phyloP scores from a whole-genome alignment of 1,140 invertebrate genomes.

The Eubasilissa regina region DNA sequence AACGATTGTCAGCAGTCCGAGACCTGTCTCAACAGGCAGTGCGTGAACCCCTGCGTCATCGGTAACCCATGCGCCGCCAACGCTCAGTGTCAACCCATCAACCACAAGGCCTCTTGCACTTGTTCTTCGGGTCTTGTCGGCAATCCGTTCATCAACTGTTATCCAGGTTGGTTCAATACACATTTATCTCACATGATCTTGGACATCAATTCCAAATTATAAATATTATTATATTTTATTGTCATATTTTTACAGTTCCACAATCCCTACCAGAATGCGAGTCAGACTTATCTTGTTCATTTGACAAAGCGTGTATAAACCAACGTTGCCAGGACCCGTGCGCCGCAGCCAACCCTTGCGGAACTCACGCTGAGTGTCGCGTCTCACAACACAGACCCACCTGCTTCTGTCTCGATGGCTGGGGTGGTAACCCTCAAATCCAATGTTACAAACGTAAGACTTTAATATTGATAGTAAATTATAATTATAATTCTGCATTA shows the following conservation, averaged over 20 bases:
- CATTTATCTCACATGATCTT: background rate
- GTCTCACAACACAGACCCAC: conserved; percentile 82
- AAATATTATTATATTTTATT: conserved; percentile 1
- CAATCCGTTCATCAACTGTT: conserved; percentile 87
- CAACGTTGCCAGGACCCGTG: conserved; percentile 87
- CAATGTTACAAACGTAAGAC: conserved; percentile 89
- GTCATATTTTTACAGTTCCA: conserved; percentile 65
- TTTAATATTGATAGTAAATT: background rate
- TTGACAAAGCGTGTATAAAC: conserved; percentile 84
- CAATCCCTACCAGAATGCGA: conserved; percentile 77
- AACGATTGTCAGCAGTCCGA: conserved; percentile 82
- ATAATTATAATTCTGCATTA: no score
- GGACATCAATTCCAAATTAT: background rate
- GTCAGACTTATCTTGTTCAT: conserved; percentile 81
- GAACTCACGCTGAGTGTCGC: conserved; percentile 83
- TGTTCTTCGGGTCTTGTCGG: conserved; percentile 84
- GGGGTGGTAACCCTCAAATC: conserved; percentile 88
- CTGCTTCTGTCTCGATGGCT: conserved; percentile 87
- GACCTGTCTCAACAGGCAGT: conserved; percentile 81
- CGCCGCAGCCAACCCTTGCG: conserved; percentile 82
- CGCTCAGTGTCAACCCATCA: conserved; percentile 83
- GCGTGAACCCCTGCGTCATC: conserved; percentile 84
- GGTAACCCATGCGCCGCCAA: conserved; percentile 84
- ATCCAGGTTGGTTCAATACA: conserved; percentile 71
- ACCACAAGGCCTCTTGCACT: conserved; percentile 84